phyloP scores from a whole-genome alignment of 2,113 vertebrate species.

The Motacilla tschutschensis region DNA sequence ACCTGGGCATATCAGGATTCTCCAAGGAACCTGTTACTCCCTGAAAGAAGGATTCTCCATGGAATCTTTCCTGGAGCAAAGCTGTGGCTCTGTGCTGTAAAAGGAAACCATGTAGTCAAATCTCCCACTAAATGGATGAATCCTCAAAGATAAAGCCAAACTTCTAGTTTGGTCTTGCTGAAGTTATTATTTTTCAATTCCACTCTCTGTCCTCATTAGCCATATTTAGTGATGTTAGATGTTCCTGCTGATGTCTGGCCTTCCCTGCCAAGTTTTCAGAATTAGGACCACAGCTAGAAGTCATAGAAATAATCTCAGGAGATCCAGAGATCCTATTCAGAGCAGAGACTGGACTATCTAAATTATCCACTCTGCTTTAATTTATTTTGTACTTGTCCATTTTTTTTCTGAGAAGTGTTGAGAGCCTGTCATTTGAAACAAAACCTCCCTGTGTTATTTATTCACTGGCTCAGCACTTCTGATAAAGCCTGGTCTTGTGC shows the following conservation, averaged over 20 bases:
- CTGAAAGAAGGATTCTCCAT: neutral
- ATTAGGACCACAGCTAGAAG: neutral
- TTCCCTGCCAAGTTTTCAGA: slow-evolving; percentile 19
- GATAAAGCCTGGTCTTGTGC: neutral
- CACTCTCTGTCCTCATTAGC: neutral
- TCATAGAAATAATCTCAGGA: neutral
- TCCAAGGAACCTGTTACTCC: neutral
- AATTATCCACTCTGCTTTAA: neutral
- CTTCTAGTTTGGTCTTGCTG: neutral
- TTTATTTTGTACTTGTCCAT: neutral
- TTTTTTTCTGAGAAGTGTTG: neutral
- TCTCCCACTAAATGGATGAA: neutral
- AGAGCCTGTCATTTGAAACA: neutral
- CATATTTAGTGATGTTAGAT: neutral
- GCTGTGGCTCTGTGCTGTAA: neutral
- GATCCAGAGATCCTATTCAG: neutral
- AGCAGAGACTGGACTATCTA: neutral
- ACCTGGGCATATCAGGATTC: neutral
- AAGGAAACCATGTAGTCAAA: neutral
- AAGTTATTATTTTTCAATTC: neutral
- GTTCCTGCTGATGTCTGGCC: neutral
- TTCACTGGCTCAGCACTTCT: neutral
- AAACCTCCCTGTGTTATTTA: neutral
- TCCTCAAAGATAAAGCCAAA: neutral
- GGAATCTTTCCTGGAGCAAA: neutral